Base-by-base conservation (phyloP, 2,888 invertebrate genomes). In the Macropis europaea region DNA sequence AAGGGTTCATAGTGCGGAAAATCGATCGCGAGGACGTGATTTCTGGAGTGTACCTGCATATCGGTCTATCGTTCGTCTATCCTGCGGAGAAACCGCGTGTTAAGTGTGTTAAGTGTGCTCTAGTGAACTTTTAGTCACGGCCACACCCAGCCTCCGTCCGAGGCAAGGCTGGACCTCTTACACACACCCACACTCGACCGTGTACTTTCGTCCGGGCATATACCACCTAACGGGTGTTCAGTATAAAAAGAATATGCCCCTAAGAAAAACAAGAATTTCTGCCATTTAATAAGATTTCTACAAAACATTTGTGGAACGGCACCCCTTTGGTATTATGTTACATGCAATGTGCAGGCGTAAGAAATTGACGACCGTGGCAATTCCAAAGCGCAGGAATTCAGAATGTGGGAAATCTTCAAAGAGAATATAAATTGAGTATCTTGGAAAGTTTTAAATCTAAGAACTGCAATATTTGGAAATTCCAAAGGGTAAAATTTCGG, bases 121-220 rank as follows among this genome's bases (percentile, higher is more conserved):
- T 81, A 87, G 86, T 89, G 89, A 89, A 89, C 89, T 89, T 89
- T 89, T 87, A 89, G 89, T 88, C 89, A 89, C 87, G 88, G 87
- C 89, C 89, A 89, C 89, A 90, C 89, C 89, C 89, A 88, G 85
- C 82, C 85, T 84, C 85, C 82, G 83, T 83, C 77, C 86, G 82
- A 80, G 72, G 83, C 84, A 85, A 87, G 84, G 83, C 87, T 84
- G 84, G 87, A 84, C 86, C 85, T 81, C 83, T 87, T 82, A 83
- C 84, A 83, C 86, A 85, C 88, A 87, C 87, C 87, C 87, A 87
- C 88, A 83, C 81, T 68, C 68, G 36, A 15, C 67, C 71, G 53
- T 68, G 57, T 71, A 82, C 82, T 82, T 83, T 82, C 82, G 77
- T 83, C 68, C 73, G 69, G 70, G 64, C 74, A 69, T 72, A 69